Evolutionary conservation across 2,113 vertebrate genomes (phyloP), one percentile per base, ranked within the genome.

Genomic region (Etheostoma cragini): DNA sequence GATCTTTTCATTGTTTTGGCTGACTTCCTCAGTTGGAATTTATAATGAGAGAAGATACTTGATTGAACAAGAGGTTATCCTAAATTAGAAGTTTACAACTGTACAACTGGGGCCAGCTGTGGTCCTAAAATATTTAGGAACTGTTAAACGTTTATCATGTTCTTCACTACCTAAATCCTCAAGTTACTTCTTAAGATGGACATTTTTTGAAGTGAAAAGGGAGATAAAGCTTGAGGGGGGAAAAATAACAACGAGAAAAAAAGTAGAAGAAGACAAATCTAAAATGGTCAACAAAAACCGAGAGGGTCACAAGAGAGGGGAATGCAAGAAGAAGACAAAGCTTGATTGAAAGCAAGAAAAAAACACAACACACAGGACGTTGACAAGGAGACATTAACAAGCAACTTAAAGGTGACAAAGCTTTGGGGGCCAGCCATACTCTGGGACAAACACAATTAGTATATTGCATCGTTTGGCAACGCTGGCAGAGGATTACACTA

Each of bases 361-460:
- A 83, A 76, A 89, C 67, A 76, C 15, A 73, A 75, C 71, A 84
- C 81, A 89, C 67, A 60, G n/a, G 87, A 90, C 84, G 85, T 0
- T 60, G 85, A 95, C 89, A 87, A 74, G 52, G 24, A 84, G 79
- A 94, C 90, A 93, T 83, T 87, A 91, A 91, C 62, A 68, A 89
- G 90, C 87, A 89, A 92, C 66, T 73, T 65, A 90, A 68, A 87
- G 47, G 66, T 90, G 54, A 46, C 80, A 78, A 91, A 30, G 80
- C 69, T 82, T 85, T 49, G 71, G 86, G 82, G 86, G 79, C 47
- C 66, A 90, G 94, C 88, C 90, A 89, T 89, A 88, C 35, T 72
- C 49, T 60, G 24, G 70, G 10, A 87, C 58, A 57, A 45, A 65
- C 66, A 78, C 22, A 38, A 21, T 33, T 3, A 45, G 10, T 15